A percentile compares a stretch with the other conserved stretches of the same genome.
Conservation (phyloP, 2,797 vertebrate species). For the Sebastiscus tertius region DNA sequence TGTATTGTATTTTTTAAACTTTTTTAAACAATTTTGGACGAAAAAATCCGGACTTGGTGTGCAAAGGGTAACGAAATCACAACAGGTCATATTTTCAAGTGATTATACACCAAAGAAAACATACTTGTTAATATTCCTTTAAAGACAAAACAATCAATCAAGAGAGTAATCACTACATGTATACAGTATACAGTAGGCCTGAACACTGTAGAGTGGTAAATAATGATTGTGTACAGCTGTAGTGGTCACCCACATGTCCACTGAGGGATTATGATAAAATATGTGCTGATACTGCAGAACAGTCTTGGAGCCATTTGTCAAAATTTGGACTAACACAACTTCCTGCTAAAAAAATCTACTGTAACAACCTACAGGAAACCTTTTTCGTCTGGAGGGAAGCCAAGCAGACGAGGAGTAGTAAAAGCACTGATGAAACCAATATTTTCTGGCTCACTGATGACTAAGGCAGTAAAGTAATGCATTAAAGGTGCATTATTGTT, state of each 20-base stretch:
- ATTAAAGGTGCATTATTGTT: constrained; percentile 70
- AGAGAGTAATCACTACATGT: background rate
- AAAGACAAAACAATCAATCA: background rate
- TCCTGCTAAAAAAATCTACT: constrained; percentile 15
- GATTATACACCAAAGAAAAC: too few species aligned
- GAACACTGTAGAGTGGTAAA: background rate
- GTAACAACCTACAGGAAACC: constrained; percentile 38
- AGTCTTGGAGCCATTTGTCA: constrained; percentile 1
- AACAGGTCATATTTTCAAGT: too few species aligned
- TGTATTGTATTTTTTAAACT: too few species aligned
- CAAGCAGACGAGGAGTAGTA: constrained; percentile 49
- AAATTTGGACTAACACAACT: constrained; percentile 35
- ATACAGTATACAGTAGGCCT: background rate
- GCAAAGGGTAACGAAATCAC: too few species aligned
- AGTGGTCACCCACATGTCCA: background rate
- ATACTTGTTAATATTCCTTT: too few species aligned
- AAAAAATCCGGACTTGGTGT: too few species aligned
- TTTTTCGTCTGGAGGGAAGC: constrained; percentile 33
- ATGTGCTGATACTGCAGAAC: background rate
- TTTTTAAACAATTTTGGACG: too few species aligned
- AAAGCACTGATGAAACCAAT: constrained; percentile 49
- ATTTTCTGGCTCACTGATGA: constrained; percentile 47
- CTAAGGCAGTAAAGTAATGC: constrained; percentile 48
- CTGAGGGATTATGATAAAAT: background rate
- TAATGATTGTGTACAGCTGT: background rate